These are phyloP conservation scores for Ptilorrhoa leucosticta DNA, from an alignment of 2,113 vertebrate species.

Conservation along the genomic window DNA sequence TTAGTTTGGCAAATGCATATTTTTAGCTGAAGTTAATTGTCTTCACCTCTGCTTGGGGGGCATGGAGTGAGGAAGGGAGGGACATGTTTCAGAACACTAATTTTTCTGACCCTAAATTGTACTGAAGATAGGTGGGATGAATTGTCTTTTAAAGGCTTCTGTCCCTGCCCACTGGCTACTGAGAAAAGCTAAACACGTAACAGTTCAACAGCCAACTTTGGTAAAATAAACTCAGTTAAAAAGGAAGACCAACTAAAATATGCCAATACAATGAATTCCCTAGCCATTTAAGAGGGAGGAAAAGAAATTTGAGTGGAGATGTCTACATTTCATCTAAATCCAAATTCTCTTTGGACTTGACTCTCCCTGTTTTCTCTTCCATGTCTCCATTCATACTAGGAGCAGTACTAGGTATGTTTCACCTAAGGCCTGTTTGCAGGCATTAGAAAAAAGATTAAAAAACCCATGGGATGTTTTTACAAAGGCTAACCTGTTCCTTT, in stretches of 20 bases:
- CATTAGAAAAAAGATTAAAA: background rate
- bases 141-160: background rate
- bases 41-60: background rate
- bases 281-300: background rate
- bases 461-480: background rate
- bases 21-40: background rate
- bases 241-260: background rate
- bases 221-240: background rate
- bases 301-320: background rate
- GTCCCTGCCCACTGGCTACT: background rate
- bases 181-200: background rate
- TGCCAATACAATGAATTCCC: background rate
- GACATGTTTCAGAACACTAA: background rate
- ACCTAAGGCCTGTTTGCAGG: background rate
- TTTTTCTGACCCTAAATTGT: background rate
- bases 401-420: background rate
- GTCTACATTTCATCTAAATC: background rate
- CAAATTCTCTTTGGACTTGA: background rate
- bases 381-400: background rate
- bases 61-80: fast-evolving
- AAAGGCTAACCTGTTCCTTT: background rate
- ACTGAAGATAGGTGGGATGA: background rate
- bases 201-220: background rate
- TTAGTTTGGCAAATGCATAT: background rate
- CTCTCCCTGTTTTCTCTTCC: background rate